Evolutionary conservation across 2,113 vertebrate species (phyloP), one percentile per base, ranked within the genome.

Genomic region (Thunnus thynnus): DNA sequence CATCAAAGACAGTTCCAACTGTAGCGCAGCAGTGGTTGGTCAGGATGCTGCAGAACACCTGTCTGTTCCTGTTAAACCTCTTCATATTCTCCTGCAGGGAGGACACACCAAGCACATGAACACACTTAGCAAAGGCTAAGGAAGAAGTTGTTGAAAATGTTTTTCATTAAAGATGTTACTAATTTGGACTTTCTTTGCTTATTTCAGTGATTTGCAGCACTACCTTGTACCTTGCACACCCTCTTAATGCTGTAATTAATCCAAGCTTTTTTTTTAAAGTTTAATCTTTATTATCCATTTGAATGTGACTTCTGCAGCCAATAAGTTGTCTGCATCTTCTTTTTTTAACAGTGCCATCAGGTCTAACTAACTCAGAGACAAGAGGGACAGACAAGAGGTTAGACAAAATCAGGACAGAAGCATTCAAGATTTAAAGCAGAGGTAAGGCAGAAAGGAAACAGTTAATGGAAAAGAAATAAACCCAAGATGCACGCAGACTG

Each of bases 21-120:
- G 96, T 94, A 27, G 96, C 95, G 77, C 96, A 97, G 90, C 97
- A 97, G 84, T 96, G 96, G 75, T 97, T 97, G 85, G 97, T 98
- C 72, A 98, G 95, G 92, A 98, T 97, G 87, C 96, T 94, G 86
- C 97, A 97, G 94, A 98, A 97, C 68, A 98, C 95, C 78, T 95
- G 96, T 82, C 94, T 95, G 93, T 96, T 97, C 83, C 94, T 94
- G 91, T 98, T 98, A 85, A 98, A 98, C 75, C 85, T 95, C 84
- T 95, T 97, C 93, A 98, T 97, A 60, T 95, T 94, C 77, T 96
- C 96, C 97, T 98, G 82, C 55, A 80, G 67, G 18, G 18, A 63
- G 22, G 60, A 18, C 52, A 55, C 8, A 69, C 1, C 10, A 22
- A 63, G 16, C 25, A 9, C 18, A 46, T 78, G 8, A 85, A 67